Evolutionary conservation across 2,888 invertebrate genomes (phyloP), one percentile per base, ranked within the genome.

Genomic region (Craniophora ligustri): DNA sequence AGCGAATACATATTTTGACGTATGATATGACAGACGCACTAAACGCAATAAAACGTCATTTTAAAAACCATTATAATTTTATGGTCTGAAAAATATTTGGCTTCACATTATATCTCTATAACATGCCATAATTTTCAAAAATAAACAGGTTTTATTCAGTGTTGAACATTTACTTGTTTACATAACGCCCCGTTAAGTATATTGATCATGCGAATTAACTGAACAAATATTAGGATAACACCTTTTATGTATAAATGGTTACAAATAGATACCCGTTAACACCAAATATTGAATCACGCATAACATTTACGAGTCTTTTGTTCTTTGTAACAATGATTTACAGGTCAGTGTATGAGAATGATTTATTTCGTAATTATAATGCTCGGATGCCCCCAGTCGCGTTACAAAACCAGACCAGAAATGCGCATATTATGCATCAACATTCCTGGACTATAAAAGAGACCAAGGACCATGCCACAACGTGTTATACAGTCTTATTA

Each of bases 181-280:
- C 21, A 21, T 7, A 21, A 7, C 23, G 8, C 8, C n/a, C n/a
- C 10, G n/a, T 23, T 23, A 8, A 23, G 10, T 1, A 67, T 32
- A 36, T 36, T 28, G 16, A n/a, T 4, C 7, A 7, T 13, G 5
- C 11, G 19, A 21, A 61, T 61, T 35, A 41, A 38, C 30, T 26
- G 34, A 61, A 67, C 31, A 31, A 42, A 61, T 42, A 49, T 36
- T 13, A 34, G 39, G 42, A 13, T 48, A 31, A 5, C 40, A 51
- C 49, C 38, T 38, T 34, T 32, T 16, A 40, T 40, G 18, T 13
- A 36, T 49, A 40, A 44, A 53, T 59, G 2, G 19, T 13, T 39
- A 45, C 47, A 70, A 57, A 58, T n/a, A n/a, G n/a, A n/a, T 49
- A 38, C 32, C 48, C 40, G 30, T 32, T 55, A 61, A 48, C 66